Percentiles rank a stretch among this genome's conserved stretches.
These are phyloP conservation scores for Eubucco bourcierii DNA, from an alignment of 2,113 vertebrate species.

Conservation along the genomic window DNA sequence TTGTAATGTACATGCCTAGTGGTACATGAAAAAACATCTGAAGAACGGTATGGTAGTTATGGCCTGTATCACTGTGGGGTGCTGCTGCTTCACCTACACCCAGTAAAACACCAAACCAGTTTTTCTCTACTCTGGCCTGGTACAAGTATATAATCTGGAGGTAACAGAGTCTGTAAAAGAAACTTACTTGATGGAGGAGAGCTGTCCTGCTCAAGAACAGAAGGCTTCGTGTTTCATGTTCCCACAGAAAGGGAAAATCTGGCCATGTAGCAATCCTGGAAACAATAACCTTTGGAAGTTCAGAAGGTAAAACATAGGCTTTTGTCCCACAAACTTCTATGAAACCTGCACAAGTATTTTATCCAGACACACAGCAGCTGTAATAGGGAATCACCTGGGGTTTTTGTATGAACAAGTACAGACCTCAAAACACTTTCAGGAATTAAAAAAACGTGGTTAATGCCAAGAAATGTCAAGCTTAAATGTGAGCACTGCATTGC, in stretches of 20 bases:
- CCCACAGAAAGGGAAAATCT: neutral
- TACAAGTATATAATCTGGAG: neutral
- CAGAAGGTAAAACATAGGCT: neutral
- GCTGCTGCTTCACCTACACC: neutral
- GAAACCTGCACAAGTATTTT: neutral
- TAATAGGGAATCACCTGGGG: fast-evolving
- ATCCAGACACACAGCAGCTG: neutral
- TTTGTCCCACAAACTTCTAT: neutral
- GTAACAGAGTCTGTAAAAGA: neutral
- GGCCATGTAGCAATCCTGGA: neutral
- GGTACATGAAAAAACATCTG: neutral
- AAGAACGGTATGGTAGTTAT: fast-evolving
- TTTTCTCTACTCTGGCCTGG: neutral
- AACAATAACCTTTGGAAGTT: neutral
- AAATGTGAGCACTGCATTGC: neutral
- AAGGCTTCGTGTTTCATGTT: neutral
- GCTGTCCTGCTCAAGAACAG: too few species aligned
- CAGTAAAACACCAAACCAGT: neutral
- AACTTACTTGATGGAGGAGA: fast-evolving
- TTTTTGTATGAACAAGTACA: neutral
- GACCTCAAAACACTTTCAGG: neutral
- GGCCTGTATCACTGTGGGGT: neutral
- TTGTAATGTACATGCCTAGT: neutral
- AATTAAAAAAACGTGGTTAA: neutral
- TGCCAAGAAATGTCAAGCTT: neutral